Conservation (phyloP, 2,888 invertebrate genomes). For the Scaptodrosophila latifasciaeformis region DNA sequence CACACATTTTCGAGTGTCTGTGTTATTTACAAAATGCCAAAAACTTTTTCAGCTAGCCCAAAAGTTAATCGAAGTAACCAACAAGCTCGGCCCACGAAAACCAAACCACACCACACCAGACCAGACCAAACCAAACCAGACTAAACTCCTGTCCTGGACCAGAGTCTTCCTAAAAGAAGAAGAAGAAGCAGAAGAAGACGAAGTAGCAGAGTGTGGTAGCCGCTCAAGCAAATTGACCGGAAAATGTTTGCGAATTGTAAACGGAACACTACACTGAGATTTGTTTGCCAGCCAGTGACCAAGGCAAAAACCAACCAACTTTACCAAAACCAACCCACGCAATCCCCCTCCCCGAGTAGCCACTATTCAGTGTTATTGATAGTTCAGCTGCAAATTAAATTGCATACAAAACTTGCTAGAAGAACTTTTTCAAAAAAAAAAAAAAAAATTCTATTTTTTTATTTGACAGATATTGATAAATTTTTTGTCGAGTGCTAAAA, state of each 20-base stretch:
- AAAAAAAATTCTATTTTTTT: conserved; percentile 1
- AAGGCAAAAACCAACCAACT: too few species aligned
- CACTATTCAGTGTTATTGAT: conserved; percentile 30
- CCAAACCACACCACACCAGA: not conserved
- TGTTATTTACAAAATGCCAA: conserved; percentile 46
- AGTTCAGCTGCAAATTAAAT: conserved; percentile 47
- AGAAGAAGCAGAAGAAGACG: too few species aligned
- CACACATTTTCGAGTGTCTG: conserved; percentile 14
- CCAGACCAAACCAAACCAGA: not conserved
- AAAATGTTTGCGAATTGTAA: conserved; percentile 65
- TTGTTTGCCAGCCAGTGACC: conserved; percentile 20
- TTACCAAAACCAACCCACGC: too few species aligned
- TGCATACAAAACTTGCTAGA: conserved; percentile 23
- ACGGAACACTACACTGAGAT: conserved; percentile 45
- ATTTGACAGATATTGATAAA: conserved; percentile 47
- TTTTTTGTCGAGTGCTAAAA: conserved; percentile 46
- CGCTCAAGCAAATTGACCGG: conserved; percentile 55
- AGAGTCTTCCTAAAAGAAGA: too few species aligned
- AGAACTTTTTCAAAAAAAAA: conserved; percentile 13
- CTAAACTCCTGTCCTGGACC: too few species aligned
- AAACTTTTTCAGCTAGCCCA: conserved; percentile 19
- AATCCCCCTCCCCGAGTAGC: conserved; percentile 5
- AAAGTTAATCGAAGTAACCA: conserved; percentile 60
- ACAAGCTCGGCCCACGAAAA: not conserved
- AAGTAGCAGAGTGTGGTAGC: too few species aligned